phyloP scores from a whole-genome alignment of 2,888 invertebrate genomes.

The Abscondita cerata region DNA sequence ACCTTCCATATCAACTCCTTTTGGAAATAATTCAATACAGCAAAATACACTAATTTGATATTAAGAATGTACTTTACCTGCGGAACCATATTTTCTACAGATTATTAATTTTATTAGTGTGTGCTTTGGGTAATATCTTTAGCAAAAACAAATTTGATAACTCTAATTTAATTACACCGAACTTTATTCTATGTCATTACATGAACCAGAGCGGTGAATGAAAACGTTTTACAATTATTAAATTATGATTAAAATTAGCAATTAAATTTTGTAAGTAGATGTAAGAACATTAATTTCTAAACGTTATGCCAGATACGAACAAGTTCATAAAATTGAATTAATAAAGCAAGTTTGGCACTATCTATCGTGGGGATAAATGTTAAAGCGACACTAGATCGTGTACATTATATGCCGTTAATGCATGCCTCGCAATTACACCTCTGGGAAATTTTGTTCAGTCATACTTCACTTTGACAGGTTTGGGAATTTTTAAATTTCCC shows the following conservation, averaged over 20 bases:
- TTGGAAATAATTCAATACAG: constrained; percentile 26
- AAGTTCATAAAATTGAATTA: constrained; percentile 39
- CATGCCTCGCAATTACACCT: constrained; percentile 46
- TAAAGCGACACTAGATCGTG: constrained; percentile 38
- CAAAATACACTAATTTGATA: constrained; percentile 18
- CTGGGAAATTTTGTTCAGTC: constrained; percentile 44
- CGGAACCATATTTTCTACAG: background rate
- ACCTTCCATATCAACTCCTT: constrained; percentile 21
- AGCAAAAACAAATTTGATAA: too few species aligned
- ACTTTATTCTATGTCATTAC: too few species aligned
- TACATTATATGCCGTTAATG: constrained; percentile 47
- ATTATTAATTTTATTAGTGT: constrained; percentile 1
- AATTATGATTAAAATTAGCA: too few species aligned
- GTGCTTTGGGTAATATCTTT: background rate
- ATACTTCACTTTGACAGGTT: constrained; percentile 38
- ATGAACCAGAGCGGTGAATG: too few species aligned
- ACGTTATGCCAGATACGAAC: constrained; percentile 33
- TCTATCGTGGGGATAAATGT: constrained; percentile 41
- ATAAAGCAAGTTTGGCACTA: constrained; percentile 38
- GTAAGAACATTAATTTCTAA: constrained; percentile 29
- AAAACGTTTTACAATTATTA: too few species aligned
- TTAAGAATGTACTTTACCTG: background rate
- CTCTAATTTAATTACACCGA: too few species aligned
- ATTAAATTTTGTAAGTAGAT: background rate
- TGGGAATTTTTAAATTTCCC: constrained; percentile 29